Evolutionary conservation across 1,140 invertebrate genomes (phyloP).

Genomic region (Eciton burchellii): DNA sequence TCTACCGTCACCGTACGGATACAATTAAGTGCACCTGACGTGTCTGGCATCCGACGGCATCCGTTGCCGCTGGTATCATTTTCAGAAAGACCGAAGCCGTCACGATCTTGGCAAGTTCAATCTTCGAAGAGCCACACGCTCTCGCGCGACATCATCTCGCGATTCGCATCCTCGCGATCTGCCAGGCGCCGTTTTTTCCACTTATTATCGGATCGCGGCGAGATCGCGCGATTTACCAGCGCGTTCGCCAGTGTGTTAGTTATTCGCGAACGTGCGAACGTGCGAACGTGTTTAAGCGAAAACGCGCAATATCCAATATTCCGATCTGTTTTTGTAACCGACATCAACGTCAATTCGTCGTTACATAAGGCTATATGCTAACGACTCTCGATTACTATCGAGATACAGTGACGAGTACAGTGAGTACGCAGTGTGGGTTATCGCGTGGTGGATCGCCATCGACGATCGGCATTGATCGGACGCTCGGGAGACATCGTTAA

Average conservation of each 20-base stretch:
- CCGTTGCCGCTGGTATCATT: constrained; percentile 30
- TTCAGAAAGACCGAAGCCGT: constrained; percentile 20
- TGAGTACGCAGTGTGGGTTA: neutral
- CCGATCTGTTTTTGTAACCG: too few species aligned
- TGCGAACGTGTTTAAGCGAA: too few species aligned
- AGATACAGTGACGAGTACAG: neutral
- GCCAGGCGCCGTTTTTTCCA: constrained; percentile 13
- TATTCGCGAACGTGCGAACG: neutral
- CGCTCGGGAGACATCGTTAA: constrained; percentile 25
- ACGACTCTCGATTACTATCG: neutral
- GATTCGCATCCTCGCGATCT: constrained; percentile 25
- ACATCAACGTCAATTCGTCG: neutral
- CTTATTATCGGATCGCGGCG: constrained; percentile 1
- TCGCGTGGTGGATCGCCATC: constrained; percentile 4
- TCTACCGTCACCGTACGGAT: neutral
- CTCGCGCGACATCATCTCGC: neutral
- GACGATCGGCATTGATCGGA: constrained; percentile 33
- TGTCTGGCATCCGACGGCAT: constrained; percentile 30
- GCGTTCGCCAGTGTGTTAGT: neutral
- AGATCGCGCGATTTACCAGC: neutral
- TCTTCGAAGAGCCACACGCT: constrained; percentile 1
- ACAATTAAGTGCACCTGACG: constrained; percentile 41
- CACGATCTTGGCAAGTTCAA: constrained; percentile 28
- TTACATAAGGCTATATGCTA: constrained; percentile 3
- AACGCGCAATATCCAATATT: too few species aligned